These are phyloP conservation scores for Clanis bilineata DNA, from an alignment of 2,888 invertebrate species.

Conservation along the genomic window DNA sequence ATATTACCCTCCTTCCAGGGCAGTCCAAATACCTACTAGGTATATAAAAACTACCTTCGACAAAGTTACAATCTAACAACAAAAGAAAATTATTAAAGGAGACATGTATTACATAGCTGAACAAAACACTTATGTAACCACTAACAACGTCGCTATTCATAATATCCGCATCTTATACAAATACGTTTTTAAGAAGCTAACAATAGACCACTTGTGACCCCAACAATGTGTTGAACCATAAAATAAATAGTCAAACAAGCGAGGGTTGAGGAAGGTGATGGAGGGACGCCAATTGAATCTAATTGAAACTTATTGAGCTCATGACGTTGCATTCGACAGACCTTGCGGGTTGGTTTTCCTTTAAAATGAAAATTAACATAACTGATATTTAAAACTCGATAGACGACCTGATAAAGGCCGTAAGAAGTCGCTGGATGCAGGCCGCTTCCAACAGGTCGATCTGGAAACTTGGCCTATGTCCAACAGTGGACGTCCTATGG, in stretches of 20 bases:
- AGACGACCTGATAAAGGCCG: too few species aligned
- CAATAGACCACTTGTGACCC: conserved; percentile 17
- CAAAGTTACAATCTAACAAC: too few species aligned
- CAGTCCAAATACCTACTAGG: too few species aligned
- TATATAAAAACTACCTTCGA: too few species aligned
- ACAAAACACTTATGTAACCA: neutral
- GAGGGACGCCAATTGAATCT: conserved; percentile 69
- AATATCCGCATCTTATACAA: conserved; percentile 13
- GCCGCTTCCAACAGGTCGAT: too few species aligned
- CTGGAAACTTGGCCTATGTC: too few species aligned
- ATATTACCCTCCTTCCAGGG: too few species aligned
- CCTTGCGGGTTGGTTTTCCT: neutral
- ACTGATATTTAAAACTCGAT: neutral
- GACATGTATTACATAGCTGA: neutral
- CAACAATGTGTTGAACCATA: conserved; percentile 19
- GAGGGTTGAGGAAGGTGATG: conserved; percentile 72
- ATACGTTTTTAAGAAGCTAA: conserved; percentile 15
- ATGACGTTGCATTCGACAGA: conserved; percentile 38
- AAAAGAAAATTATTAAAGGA: neutral
- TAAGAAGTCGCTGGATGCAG: too few species aligned
- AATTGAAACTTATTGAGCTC: conserved; percentile 70
- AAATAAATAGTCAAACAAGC: conserved; percentile 46
- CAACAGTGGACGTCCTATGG: too few species aligned
- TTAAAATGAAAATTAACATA: neutral
- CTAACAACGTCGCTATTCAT: conserved; percentile 11